These are phyloP conservation scores for Theretra japonica DNA, from an alignment of 2,888 invertebrate genomes.

Conservation along the genomic window DNA sequence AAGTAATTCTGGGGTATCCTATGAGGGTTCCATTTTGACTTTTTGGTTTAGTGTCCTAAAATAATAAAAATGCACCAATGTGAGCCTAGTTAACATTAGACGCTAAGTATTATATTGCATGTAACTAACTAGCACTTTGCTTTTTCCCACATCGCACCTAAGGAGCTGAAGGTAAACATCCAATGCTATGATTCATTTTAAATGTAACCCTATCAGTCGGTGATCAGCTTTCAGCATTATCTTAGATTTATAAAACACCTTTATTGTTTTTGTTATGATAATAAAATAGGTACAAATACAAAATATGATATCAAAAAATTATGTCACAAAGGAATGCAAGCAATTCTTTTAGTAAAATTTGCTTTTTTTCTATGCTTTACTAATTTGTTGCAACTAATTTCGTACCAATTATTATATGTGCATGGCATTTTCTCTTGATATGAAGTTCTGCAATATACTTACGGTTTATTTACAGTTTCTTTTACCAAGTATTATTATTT, in stretches of 20 bases:
- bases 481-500: too few relatives aligned
- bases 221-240: conserved; percentile 35
- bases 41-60: too few relatives aligned
- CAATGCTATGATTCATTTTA: conserved; percentile 38
- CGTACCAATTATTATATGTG: background rate
- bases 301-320: background rate
- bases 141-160: conserved; percentile 67
- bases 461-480: too few relatives aligned
- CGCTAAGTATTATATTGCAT: conserved; percentile 32
- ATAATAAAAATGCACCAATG: background rate
- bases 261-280: conserved; percentile 13
- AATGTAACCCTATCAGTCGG: conserved; percentile 38
- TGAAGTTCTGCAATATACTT: too few relatives aligned
- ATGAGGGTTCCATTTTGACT: background rate
- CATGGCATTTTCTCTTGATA: background rate
- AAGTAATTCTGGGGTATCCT: too few relatives aligned
- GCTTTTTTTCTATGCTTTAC: background rate
- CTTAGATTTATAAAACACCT: conserved; percentile 9
- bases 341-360: background rate
- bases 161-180: conserved; percentile 77
- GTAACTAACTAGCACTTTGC: conserved; percentile 67
- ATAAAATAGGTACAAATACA: background rate
- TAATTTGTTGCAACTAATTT: background rate
- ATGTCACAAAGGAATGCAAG: background rate
- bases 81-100: background rate